A percentile compares a stretch with the other conserved stretches of the same genome.
Evolutionary conservation across 2,888 invertebrate genomes (phyloP).

Genomic region (Nezara viridula): DNA sequence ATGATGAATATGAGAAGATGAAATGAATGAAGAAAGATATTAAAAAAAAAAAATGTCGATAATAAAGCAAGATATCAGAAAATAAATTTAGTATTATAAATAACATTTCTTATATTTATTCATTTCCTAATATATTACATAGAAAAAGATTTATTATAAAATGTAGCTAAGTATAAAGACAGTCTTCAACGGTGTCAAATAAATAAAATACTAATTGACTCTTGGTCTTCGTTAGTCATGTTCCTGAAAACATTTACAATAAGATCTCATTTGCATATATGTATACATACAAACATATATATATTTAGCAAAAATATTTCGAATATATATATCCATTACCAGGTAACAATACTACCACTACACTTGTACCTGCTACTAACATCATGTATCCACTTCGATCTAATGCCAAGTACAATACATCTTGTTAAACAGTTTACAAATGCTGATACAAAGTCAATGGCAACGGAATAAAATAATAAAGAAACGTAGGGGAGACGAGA

Average conservation of each 20-base stretch:
- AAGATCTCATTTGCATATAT: background rate
- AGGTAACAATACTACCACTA: conserved; percentile 12
- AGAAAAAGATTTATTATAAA: conserved; percentile 44
- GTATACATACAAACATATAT: background rate
- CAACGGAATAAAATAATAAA: conserved; percentile 18
- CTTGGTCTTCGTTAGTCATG: conserved; percentile 45
- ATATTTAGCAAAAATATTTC: background rate
- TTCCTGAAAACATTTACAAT: conserved; percentile 46
- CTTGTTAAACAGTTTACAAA: conserved; percentile 53
- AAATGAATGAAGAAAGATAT: background rate
- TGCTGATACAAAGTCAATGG: conserved; percentile 32
- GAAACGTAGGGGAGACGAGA: background rate
- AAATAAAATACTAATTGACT: conserved; percentile 53
- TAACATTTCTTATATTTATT: conserved; percentile 10
- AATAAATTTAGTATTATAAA: background rate
- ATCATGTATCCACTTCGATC: conserved; percentile 37
- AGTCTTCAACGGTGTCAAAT: background rate
- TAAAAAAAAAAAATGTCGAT: background rate
- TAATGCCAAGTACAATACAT: conserved; percentile 46
- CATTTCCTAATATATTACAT: conserved; percentile 49
- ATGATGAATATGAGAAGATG: background rate
- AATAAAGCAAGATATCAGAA: conserved; percentile 41
- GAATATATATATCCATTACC: conserved; percentile 8
- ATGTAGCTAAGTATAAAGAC: conserved; percentile 50
- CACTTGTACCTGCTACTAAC: conserved; percentile 52